A percentile compares a stretch with the other conserved stretches of the same genome.
These are phyloP conservation scores for Argyrosomus japonicus DNA, from an alignment of 2,113 vertebrate species.

Conservation along the genomic window DNA sequence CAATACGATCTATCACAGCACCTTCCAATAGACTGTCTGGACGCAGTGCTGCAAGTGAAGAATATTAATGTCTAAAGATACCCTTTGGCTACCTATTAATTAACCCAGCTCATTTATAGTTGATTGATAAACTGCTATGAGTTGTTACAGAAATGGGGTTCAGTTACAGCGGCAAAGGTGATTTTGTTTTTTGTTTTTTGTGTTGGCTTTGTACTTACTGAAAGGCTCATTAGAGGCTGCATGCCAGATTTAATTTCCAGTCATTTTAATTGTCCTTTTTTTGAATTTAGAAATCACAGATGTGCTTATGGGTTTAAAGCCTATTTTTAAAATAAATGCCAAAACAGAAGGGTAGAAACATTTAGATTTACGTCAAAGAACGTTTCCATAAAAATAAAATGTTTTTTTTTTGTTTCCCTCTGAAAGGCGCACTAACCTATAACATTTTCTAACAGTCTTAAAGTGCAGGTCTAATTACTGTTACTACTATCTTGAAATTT, in stretches of 20 bases:
- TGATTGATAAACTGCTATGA: slow-evolving; percentile 70
- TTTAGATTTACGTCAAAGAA: slow-evolving; percentile 4
- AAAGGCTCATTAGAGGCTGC: slow-evolving; percentile 15
- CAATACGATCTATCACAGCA: slow-evolving; percentile 55
- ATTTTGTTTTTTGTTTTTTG: not conserved
- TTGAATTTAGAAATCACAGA: not conserved
- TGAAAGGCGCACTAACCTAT: not conserved
- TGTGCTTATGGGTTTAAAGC: not conserved
- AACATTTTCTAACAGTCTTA: not conserved
- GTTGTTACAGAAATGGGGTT: slow-evolving; percentile 33
- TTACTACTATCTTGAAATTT: not conserved
- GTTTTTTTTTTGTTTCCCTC: not conserved
- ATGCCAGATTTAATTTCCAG: not conserved
- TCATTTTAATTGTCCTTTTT: not conserved
- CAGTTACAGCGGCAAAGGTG: slow-evolving; percentile 30
- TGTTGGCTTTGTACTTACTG: slow-evolving; percentile 44
- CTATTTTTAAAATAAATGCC: not conserved
- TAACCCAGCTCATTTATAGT: slow-evolving; percentile 62
- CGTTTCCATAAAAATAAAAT: not conserved
- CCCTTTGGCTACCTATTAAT: slow-evolving; percentile 70
- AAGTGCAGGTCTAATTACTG: not conserved
- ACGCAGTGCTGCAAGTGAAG: slow-evolving; percentile 39
- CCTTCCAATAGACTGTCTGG: slow-evolving; percentile 50
- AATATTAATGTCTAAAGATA: slow-evolving; percentile 66
- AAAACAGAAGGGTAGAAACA: not conserved